Base-by-base conservation (phyloP, 2,888 invertebrate species). In the Ophion costatus region DNA sequence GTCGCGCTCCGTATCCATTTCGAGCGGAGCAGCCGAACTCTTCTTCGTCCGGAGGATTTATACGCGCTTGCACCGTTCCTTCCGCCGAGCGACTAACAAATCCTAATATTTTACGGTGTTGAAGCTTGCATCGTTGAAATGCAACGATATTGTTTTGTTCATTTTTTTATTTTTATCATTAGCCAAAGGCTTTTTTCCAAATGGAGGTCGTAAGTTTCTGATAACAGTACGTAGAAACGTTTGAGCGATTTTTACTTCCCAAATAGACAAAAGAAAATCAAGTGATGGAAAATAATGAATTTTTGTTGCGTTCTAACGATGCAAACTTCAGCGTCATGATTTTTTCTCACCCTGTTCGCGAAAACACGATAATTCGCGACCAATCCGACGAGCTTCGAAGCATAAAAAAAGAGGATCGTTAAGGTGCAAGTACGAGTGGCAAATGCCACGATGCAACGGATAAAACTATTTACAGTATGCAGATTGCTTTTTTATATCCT, bases 31-130 rank as follows among this genome's bases (percentile, higher is more conserved):
- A 80, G 67, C 69, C 74, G 75, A 75, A 80, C 70, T 83, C 75
- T 57, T 80, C 70, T 70, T 80, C 83, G 61, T 66, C 61, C 66
- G 22, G 67, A 67, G 74, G 70, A 75, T 83, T 83, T 80, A 83
- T 83, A 64, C 70, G 56, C 38, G 57, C 45, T 42, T 64, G 42
- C 24, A 71, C 33, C 17, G 33, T 20, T 33, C 22, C 29, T 22
- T 29, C 14, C 33, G 22, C n/a, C 42, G 17, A 42, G 20, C 57
- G 56, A 61, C 33, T 71, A 71, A 80, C 70, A 76, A 80, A 79
- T 80, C 74, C 69, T 17, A 38, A 69, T 74, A 83, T 83, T 79
- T 83, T 83, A 29, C 1, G 29, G 29, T 29, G 29, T 29, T 4
- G 29, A 29, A 29, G 29, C 4, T 29, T 29, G 29, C 29, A 29